Evolutionary conservation across 1,140 invertebrate species (phyloP), one percentile per base, ranked within the genome.

Genomic region (Eubasilissa regina): DNA sequence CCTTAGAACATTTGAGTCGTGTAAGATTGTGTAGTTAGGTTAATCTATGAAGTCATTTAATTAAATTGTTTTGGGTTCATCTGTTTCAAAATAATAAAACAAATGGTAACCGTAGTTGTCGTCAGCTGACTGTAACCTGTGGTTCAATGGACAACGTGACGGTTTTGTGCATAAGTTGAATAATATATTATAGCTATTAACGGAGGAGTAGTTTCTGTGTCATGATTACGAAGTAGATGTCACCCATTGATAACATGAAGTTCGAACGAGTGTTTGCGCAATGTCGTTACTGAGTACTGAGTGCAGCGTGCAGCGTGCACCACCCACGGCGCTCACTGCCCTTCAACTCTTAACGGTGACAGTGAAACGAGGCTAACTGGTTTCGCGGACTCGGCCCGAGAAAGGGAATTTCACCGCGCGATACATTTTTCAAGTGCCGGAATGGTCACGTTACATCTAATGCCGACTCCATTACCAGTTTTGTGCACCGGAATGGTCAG

Each of bases 331-430:
- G 66, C 25, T 4, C 3, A 17, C 58, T 15, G 66, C 66, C 66
- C 66, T 70, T 70, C 66, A 70, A 21, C 66, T 70, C 19, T 15
- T 35, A 17, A 66, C 6, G 48, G 45, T 19, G 66, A 70, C 66
- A 70, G 45, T 70, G 45, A 70, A 70, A 64, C 47, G 66, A 70
- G 66, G 51, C 47, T 51, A 70, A 70, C 66, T 21, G 45, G 66
- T 70, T 66, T 53, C 60, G 13, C 60, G 35, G 21, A 43, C 60
- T 64, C 19, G 35, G 19, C 13, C 47, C 66, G 17, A 51, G 45
- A 51, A 70, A 70, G 66, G 66, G 17, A 70, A 70, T 70, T 70
- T 70, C 66, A 43, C 62, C n/a, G 43, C n/a, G 48, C n/a, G 48
- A 8, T 51, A 15, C 25, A 64, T 64, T 64, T 64, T 64, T 64